Evolutionary conservation across 2,113 vertebrate species (phyloP).

Genomic region (Gadus macrocephalus): DNA sequence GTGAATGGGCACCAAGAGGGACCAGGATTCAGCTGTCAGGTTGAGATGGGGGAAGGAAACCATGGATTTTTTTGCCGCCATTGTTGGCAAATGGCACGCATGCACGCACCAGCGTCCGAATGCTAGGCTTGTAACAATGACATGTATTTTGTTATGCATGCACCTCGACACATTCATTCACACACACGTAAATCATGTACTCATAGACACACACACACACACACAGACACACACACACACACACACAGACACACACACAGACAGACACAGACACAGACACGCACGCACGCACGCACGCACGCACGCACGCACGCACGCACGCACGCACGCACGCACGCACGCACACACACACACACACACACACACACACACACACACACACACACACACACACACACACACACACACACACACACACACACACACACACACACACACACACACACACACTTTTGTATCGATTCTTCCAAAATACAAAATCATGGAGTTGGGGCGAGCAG

Average conservation of each 20-base stretch:
- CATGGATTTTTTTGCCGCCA: constrained; percentile 64
- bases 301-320: not conserved
- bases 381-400: no score
- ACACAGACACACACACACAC: no score
- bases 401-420: not conserved
- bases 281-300: not conserved
- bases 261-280: not conserved
- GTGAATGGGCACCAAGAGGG: constrained; percentile 61
- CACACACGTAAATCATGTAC: not conserved
- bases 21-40: constrained; percentile 38
- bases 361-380: not conserved
- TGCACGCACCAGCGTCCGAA: not conserved
- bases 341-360: constrained; percentile 1
- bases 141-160: not conserved
- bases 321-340: not conserved
- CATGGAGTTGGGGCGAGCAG: constrained; percentile 42
- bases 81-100: constrained; percentile 24
- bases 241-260: no score
- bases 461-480: constrained; percentile 54
- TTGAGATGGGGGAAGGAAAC: constrained; percentile 56
- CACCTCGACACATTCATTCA: not conserved
- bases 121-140: not conserved
- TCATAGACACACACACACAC: not conserved
- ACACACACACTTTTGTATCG: constrained; percentile 10
- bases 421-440: constrained; percentile 2